These are phyloP conservation scores for Agrypnus murinus DNA, from an alignment of 2,888 invertebrate genomes.

Conservation along the genomic window DNA sequence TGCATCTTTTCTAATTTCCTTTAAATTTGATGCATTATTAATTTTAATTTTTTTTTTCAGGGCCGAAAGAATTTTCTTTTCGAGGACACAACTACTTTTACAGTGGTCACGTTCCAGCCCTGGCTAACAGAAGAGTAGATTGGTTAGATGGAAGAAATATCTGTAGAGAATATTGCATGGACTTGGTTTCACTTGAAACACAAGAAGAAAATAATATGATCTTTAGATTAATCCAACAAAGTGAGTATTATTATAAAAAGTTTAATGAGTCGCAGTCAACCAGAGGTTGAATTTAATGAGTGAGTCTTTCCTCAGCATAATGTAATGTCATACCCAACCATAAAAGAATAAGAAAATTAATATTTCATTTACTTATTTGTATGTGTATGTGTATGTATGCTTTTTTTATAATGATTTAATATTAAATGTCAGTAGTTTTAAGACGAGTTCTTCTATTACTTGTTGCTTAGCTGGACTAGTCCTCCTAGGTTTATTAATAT, in stretches of 20 bases:
- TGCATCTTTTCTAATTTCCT: too few relatives aligned
- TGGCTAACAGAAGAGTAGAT: conserved; percentile 88
- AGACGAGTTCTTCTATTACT: conserved; percentile 20
- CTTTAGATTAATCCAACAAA: conserved; percentile 90
- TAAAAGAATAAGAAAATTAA: too few relatives aligned
- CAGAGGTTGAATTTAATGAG: too few relatives aligned
- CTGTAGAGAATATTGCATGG: conserved; percentile 96
- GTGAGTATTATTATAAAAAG: conserved; percentile 71
- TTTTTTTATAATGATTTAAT: not conserved
- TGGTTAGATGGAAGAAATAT: conserved; percentile 94
- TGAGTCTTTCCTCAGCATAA: too few relatives aligned
- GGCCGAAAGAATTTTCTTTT: conserved; percentile 93
- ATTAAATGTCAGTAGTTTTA: conserved; percentile 24
- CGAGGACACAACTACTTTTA: conserved; percentile 92
- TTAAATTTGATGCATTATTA: too few relatives aligned
- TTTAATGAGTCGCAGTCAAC: too few relatives aligned
- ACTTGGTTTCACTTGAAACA: conserved; percentile 90
- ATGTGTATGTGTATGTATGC: not conserved
- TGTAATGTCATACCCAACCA: too few relatives aligned
- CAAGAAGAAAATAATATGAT: conserved; percentile 93
- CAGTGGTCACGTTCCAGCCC: conserved; percentile 85
- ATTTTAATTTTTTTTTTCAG: too few relatives aligned
- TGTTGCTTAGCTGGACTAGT: not conserved
- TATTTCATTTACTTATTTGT: too few relatives aligned
- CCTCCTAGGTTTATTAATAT: conserved; percentile 21